phyloP scores from a whole-genome alignment of 2,888 invertebrate genomes.

The Lasioglossum lativentre region DNA sequence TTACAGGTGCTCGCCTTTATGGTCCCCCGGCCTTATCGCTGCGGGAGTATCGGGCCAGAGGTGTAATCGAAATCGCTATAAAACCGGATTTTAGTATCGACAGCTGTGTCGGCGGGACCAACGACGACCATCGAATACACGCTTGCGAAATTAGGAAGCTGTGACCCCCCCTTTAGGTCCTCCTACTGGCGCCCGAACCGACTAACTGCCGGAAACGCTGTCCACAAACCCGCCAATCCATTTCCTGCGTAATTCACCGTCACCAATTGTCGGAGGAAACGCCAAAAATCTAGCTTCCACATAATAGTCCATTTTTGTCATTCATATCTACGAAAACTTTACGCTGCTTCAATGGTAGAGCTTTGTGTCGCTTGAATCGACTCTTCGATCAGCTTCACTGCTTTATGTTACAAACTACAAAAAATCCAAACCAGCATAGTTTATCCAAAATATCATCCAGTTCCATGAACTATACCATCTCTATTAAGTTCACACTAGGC shows the following conservation, averaged over 20 bases:
- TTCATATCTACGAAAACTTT: background rate
- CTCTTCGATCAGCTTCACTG: background rate
- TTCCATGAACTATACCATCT: too few relatives aligned
- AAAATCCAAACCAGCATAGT: background rate
- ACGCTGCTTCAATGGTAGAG: too few relatives aligned
- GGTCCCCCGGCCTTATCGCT: constrained; percentile 61
- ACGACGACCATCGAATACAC: background rate
- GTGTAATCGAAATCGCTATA: constrained; percentile 62
- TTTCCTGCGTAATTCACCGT: constrained; percentile 27
- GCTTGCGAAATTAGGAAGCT: constrained; percentile 40
- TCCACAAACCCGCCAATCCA: background rate
- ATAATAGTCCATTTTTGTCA: background rate
- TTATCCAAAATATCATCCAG: too few relatives aligned
- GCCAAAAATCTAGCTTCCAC: constrained; percentile 1
- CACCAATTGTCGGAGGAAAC: background rate
- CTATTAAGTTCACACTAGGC: too few relatives aligned
- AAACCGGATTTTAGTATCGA: constrained; percentile 66
- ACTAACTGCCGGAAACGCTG: constrained; percentile 25
- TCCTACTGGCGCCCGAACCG: background rate
- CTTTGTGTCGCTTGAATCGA: too few relatives aligned
- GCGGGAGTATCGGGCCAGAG: constrained; percentile 36
- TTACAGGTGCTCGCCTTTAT: constrained; percentile 65
- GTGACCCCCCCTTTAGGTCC: background rate
- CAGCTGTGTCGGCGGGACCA: constrained; percentile 39
- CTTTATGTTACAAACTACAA: background rate